A percentile compares a stretch with the other conserved stretches of the same genome.
phyloP scores from a whole-genome alignment of 2,113 vertebrate species.

The Microcebus murinus region DNA sequence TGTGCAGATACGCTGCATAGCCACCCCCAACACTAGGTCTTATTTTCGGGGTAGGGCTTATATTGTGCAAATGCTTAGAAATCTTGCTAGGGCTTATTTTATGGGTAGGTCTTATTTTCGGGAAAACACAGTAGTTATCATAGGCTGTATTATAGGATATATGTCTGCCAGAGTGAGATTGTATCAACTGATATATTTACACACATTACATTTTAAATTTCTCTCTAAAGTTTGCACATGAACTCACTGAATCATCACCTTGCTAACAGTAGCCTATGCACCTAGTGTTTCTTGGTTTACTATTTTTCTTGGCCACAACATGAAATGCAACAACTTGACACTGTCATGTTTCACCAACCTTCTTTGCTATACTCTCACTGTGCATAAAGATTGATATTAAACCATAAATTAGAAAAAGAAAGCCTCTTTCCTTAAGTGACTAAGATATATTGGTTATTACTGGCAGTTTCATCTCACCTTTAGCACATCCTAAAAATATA shows the following conservation, averaged over 20 bases:
- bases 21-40: too few relatives aligned
- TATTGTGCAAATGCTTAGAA: too few relatives aligned
- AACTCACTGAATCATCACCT: background rate
- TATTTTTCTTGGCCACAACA: background rate
- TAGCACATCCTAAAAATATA: constrained; percentile 36
- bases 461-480: constrained; percentile 31
- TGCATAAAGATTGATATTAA: constrained; percentile 52
- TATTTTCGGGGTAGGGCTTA: too few relatives aligned
- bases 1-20: too few relatives aligned
- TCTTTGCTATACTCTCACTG: background rate
- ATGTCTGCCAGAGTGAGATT: background rate
- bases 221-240: constrained; percentile 44
- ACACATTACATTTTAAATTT: background rate
- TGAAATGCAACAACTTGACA: background rate
- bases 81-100: too few relatives aligned
- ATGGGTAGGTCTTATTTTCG: too few relatives aligned
- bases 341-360: background rate
- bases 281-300: background rate
- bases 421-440: background rate
- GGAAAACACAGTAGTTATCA: background rate
- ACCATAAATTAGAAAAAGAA: constrained; percentile 54
- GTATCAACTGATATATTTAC: constrained; percentile 18
- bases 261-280: background rate
- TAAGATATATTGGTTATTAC: background rate
- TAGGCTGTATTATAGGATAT: background rate